A percentile compares a stretch with the other conserved stretches of the same genome.
Conservation (phyloP, 2,113 vertebrate species). For the Chamaetylas fuelleborni region DNA sequence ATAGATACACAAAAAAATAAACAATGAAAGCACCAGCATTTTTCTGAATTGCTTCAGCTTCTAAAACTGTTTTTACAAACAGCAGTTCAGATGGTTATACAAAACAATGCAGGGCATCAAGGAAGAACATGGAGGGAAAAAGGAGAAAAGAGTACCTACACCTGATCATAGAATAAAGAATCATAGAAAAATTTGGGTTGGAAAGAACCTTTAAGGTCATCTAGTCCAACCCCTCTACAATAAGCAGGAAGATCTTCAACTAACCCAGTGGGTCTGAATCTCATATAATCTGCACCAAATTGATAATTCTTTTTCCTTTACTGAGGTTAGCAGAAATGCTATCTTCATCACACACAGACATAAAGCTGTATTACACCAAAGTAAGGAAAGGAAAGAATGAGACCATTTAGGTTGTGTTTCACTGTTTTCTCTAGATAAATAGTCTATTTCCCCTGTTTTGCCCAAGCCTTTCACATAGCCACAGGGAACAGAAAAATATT, state of each 20-base stretch:
- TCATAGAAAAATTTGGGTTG: not conserved
- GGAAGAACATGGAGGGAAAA: not conserved
- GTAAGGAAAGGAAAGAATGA: not conserved
- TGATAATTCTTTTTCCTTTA: not conserved
- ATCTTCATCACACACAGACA: not conserved
- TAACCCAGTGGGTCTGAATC: not conserved
- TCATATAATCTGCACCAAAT: not conserved
- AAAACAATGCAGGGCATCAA: not conserved
- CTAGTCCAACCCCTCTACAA: not conserved
- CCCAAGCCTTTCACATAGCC: not conserved
- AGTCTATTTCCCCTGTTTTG: not conserved
- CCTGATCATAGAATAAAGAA: not conserved
- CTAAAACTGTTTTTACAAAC: not conserved
- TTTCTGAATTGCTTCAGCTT: not conserved
- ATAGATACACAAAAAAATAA: not conserved
- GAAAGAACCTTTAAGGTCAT: not conserved
- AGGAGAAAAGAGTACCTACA: not conserved
- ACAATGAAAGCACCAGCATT: not conserved
- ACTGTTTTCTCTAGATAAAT: slow-evolving; percentile 18
- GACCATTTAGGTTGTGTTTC: not conserved
- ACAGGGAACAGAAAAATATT: slow-evolving; percentile 33
- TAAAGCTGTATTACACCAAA: not conserved
- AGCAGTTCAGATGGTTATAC: not conserved
- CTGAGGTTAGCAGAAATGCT: not conserved
- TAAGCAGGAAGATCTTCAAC: not conserved